These are phyloP conservation scores for Plebejus anna DNA, from an alignment of 2,888 invertebrate genomes.

Conservation along the genomic window DNA sequence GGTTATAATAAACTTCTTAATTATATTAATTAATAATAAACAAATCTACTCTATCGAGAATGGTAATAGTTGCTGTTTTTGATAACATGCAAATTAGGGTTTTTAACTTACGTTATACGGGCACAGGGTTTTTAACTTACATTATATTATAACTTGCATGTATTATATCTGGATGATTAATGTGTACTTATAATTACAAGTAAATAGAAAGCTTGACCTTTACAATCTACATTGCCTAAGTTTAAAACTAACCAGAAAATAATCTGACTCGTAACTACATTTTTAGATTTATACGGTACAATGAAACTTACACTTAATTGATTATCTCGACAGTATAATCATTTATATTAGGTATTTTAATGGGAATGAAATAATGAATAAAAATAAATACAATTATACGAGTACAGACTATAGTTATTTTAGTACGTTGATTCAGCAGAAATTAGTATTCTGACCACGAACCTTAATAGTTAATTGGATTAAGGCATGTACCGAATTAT, in stretches of 20 bases:
- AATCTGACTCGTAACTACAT: no score
- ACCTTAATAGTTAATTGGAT: slow-evolving; percentile 80
- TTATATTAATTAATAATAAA: slow-evolving; percentile 25
- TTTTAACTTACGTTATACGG: background rate
- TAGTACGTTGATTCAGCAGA: background rate
- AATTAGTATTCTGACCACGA: slow-evolving; percentile 78
- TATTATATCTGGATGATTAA: background rate
- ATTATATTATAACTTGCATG: background rate
- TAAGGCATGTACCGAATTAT: slow-evolving; percentile 77
- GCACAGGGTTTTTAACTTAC: slow-evolving; percentile 1
- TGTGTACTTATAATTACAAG: background rate
- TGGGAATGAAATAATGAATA: background rate
- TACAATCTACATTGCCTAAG: background rate
- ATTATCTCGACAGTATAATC: no score
- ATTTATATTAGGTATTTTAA: no score
- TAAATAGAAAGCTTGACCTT: background rate
- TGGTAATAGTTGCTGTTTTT: slow-evolving; percentile 29
- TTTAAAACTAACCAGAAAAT: no score
- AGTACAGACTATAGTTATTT: background rate
- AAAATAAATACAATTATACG: background rate
- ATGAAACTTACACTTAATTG: no score
- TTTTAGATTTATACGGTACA: no score
- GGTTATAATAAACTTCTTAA: slow-evolving; percentile 21
- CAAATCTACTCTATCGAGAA: slow-evolving; percentile 15
- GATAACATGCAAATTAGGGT: slow-evolving; percentile 55